A percentile compares a stretch with the other conserved stretches of the same genome.
Evolutionary conservation across 2,888 invertebrate species (phyloP).

Genomic region (Drosophila borborema): DNA sequence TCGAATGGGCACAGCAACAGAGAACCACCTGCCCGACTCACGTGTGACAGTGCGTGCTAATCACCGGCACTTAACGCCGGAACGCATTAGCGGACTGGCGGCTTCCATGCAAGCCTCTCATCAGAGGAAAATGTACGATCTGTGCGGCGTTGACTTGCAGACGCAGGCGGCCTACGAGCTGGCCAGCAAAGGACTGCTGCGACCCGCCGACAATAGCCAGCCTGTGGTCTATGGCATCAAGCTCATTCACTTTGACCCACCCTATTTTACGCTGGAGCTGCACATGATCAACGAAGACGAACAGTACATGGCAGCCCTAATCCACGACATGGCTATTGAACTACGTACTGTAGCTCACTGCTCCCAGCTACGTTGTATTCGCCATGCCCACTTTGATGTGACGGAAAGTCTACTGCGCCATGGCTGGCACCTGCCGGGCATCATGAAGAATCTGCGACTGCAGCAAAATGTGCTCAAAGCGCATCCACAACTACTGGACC

Average conservation of each 20-base stretch:
- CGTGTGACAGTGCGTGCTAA: constrained; percentile 89
- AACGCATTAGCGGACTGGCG: constrained; percentile 90
- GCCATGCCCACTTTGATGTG: constrained; percentile 92
- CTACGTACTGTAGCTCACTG: constrained; percentile 93
- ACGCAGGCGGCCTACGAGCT: constrained; percentile 96
- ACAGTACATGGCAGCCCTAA: constrained; percentile 90
- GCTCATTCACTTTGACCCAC: constrained; percentile 92
- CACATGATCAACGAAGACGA: constrained; percentile 95
- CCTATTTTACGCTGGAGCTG: constrained; percentile 94
- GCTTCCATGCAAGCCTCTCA: constrained; percentile 94
- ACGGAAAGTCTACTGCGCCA: constrained; percentile 92
- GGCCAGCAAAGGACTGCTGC: constrained; percentile 92
- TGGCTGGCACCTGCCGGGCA: constrained; percentile 91
- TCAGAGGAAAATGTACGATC: constrained; percentile 93
- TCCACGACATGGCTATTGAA: constrained; percentile 93
- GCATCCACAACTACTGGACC: constrained; percentile 79
- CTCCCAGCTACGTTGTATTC: constrained; percentile 91
- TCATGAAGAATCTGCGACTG: constrained; percentile 88
- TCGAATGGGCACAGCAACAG: constrained; percentile 91
- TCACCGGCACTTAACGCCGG: constrained; percentile 89
- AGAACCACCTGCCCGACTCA: constrained; percentile 90
- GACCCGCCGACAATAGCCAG: constrained; percentile 89
- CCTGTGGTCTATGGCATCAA: constrained; percentile 95
- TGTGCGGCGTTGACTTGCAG: constrained; percentile 92
- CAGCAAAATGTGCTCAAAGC: constrained; percentile 86